Evolutionary conservation across 2,888 invertebrate genomes (phyloP).

Genomic region (Rhimphoctona megacephalus): DNA sequence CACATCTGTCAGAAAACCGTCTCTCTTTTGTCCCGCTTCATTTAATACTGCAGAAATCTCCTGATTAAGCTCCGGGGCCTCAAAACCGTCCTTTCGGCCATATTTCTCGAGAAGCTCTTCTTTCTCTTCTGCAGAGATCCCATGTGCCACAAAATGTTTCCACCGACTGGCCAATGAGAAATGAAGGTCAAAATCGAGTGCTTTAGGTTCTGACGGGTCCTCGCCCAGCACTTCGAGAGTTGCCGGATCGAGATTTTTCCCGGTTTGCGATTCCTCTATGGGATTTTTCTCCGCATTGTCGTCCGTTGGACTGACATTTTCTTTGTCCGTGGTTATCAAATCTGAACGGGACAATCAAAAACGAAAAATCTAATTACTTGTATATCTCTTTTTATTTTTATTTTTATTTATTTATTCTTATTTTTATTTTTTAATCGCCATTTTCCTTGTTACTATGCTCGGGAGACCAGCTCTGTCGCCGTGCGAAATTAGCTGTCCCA

Average conservation of each 20-base stretch:
- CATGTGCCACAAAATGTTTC: slow-evolving; percentile 27
- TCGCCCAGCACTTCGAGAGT: slow-evolving; percentile 48
- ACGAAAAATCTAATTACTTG: not conserved
- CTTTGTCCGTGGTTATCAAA: slow-evolving; percentile 18
- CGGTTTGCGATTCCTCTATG: not conserved
- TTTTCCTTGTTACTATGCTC: not conserved
- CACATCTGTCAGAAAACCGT: no score
- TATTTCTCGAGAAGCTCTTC: slow-evolving; percentile 32
- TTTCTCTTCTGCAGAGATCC: slow-evolving; percentile 10
- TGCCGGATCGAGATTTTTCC: slow-evolving; percentile 11
- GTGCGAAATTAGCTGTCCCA: not conserved
- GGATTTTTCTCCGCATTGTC: not conserved
- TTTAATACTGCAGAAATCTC: slow-evolving; percentile 28
- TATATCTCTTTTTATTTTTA: not conserved
- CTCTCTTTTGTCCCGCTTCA: slow-evolving; percentile 25
- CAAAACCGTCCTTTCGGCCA: slow-evolving; percentile 27
- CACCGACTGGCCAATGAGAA: slow-evolving; percentile 26
- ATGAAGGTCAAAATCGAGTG: slow-evolving; percentile 27
- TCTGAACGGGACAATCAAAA: not conserved
- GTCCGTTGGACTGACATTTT: slow-evolving; percentile 18
- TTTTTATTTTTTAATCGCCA: not conserved
- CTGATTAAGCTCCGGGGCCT: slow-evolving; percentile 44
- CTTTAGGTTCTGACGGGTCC: slow-evolving; percentile 32
- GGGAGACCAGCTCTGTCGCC: not conserved
- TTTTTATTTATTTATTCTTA: not conserved